Base-by-base conservation (phyloP, 1,140 invertebrate genomes). In the Bilobella aurantiaca region DNA sequence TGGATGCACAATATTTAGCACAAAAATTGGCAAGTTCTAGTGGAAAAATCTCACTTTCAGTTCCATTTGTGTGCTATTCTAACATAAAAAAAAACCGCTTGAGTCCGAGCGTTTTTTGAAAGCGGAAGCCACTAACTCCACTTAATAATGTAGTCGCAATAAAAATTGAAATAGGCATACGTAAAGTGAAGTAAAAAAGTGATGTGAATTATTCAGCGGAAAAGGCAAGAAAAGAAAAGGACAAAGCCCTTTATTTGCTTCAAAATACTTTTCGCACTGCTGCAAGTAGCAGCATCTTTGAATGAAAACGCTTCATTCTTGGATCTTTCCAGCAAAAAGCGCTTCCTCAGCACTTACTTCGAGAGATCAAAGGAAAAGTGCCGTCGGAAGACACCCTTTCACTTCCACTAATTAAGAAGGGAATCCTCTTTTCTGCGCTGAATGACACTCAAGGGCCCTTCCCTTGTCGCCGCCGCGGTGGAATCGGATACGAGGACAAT, bases 351-450 rank as follows among this genome's bases (percentile, higher is more conserved):
- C 3, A 53, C 23, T 53, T 53, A 23, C 25, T 5, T 8, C 29
- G 56, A 62, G 56, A 61, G 65, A 70, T 70, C 69, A 70, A 70
- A 69, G 30, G 31, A 65, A 62, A 64, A 62, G 64, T 58, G 65
- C 65, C 69, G 69, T 58, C 69, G 31, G 37, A 29, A 59, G 63
- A 63, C 63, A 34, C 65, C 49, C 63, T n/a, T n/a, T 57, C 53
- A 61, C 65, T 34, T 64, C 37, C 64, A 63, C 59, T 70, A 70
- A 70, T 70, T 70, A n/a, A 69, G 68, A 64, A 53, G 23, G 8
- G 49, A 53, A 18, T 23, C 49, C 49, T 18, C 25, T 53, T 23
- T 53, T 53, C 18, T 42, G 8, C 18, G 8, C 34, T 42, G 8
- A 42, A n/a, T n/a, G n/a, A n/a, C n/a, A n/a, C n/a, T n/a, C n/a